Base-by-base conservation (phyloP, 2,888 invertebrate genomes). In the Ellobium chinense region DNA sequence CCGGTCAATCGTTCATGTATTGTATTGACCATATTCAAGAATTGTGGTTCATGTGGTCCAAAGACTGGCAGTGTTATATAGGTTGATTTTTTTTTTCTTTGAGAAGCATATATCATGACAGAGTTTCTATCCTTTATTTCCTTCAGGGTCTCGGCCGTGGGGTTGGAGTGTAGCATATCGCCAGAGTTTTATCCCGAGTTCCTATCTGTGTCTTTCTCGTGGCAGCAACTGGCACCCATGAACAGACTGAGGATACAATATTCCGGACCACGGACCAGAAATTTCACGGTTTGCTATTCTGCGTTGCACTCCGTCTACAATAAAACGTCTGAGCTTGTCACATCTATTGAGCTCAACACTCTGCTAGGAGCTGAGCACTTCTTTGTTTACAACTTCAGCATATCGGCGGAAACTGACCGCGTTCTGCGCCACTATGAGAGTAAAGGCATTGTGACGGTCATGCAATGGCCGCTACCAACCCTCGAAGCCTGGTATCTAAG, bases 301-400 rank as follows among this genome's bases (percentile, higher is more conserved):
- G 34, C 54, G 1, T 31, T 78, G 31, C 62, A 78, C 37, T 60
- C 18, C 31, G n/a, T 29, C 56, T 73, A 31, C 58, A 73, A 73
- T 5, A 14, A 5, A 14, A 27, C 58, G 18, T 36, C 72, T 5
- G 68, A 73, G 60, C 60, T 80, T 1, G 39, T 80, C 31, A 37
- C 66, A 31, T 56, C 73, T 14, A 27, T 80, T 31, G 74, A 73
- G 56, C 36, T 80, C 21, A 80, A 80, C 80, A 36, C 66, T 27
- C 27, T 80, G 14, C 66, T 80, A 2, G 80, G 80, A 37, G 80
- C 80, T 0, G 74, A 80, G 29, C 80, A 80, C 37, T 80, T 80
- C 24, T n/a, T 74, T 9, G 68, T 74, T 1, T 80, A 80, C 68
- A 74, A 74, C 72, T 60, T 37, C 39, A 74, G 74, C 74, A n/a